Conservation (phyloP, 2,113 vertebrate species). For the Campylorhamphus procurvoides region DNA sequence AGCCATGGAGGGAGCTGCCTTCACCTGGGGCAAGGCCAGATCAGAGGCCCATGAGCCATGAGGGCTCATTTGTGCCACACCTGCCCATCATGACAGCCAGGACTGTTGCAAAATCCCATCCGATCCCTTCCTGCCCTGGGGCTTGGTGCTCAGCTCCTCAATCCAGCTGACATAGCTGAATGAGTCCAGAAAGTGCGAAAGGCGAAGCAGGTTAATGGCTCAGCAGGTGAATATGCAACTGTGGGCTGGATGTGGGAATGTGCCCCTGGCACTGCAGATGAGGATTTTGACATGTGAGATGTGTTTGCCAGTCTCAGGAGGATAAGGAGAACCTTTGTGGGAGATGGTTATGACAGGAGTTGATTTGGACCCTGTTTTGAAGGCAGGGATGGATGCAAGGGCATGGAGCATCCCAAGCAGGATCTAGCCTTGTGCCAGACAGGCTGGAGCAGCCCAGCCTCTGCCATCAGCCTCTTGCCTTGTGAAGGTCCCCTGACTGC, state of each 20-base stretch:
- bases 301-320: not conserved
- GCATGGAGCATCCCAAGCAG: not conserved
- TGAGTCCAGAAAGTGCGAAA: not conserved
- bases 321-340: not conserved
- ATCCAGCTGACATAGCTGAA: not conserved
- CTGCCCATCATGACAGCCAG: not conserved
- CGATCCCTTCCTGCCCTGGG: not conserved
- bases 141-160: not conserved
- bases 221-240: not conserved
- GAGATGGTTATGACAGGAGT: not conserved
- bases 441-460: not conserved
- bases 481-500: not conserved
- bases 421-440: fast-evolving
- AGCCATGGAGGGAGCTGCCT: not conserved
- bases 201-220: not conserved
- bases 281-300: not conserved
- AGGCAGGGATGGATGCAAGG: not conserved
- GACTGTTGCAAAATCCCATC: not conserved
- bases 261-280: not conserved
- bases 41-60: not conserved
- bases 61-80: not conserved
- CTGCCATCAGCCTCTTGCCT: not conserved
- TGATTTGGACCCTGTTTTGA: not conserved
- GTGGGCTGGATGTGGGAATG: not conserved
- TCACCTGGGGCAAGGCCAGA: not conserved